These are phyloP conservation scores for Chrysaora quinquecirrha DNA, from an alignment of 30 jellyfish, hydroid and myxozoan genomes.

Conservation along the genomic window DNA sequence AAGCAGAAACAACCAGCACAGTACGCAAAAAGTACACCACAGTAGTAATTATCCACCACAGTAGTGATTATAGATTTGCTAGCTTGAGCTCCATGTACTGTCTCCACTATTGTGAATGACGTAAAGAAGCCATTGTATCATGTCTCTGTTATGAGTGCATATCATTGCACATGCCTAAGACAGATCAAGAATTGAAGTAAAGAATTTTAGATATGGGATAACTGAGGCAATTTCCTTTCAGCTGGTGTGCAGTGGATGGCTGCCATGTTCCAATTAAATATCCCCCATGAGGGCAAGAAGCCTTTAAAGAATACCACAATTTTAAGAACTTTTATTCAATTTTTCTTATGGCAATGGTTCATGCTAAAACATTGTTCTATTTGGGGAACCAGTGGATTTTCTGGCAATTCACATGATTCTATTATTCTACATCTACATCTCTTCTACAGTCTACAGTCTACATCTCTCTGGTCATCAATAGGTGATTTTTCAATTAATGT, in stretches of 20 bases:
- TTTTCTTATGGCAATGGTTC: conserved; percentile 37
- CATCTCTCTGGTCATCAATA: conserved; percentile 4
- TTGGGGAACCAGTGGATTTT: conserved; percentile 69
- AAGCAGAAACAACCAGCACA: too few species aligned
- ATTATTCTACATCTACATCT: too few species aligned
- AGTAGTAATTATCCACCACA: too few species aligned
- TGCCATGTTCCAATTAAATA: conserved; percentile 22
- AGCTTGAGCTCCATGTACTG: conserved; percentile 6
- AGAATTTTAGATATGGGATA: conserved; percentile 6
- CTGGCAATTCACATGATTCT: conserved; percentile 72
- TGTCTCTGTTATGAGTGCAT: conserved; percentile 2
- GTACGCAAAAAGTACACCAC: too few species aligned
- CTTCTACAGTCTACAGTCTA: conserved; percentile 25
- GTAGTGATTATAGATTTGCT: too few species aligned
- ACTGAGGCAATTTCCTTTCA: conserved; percentile 11
- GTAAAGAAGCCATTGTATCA: conserved; percentile 6
- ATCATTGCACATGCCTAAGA: neutral
- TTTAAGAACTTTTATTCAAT: conserved; percentile 11
- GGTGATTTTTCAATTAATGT: too few species aligned
- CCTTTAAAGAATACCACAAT: conserved; percentile 17
- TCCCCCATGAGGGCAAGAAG: conserved; percentile 11
- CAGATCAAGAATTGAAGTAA: neutral
- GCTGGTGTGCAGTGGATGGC: conserved; percentile 33
- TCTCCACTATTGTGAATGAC: conserved; percentile 13
- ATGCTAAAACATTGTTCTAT: conserved; percentile 25